Evolutionary conservation across 2,113 vertebrate species (phyloP), one percentile per base, ranked within the genome.

Genomic region (Eptatretus burgeri): DNA sequence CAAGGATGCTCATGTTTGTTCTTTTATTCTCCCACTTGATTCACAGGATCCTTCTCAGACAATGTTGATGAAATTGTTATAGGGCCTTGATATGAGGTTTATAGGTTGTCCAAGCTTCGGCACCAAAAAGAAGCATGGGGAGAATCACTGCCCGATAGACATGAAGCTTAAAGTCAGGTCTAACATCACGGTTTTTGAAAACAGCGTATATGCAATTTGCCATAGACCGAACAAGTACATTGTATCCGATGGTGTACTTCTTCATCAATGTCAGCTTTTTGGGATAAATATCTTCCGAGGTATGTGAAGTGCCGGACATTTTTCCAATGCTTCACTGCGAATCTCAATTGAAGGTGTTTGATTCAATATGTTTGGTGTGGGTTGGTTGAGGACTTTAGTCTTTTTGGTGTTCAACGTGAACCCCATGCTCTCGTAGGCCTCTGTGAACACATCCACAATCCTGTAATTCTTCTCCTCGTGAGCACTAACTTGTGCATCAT

Each of bases 11-110:
- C 17, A 52, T 17, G 66, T 66, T 64, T 10, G 51, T 66, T 51
- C 19, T 41, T 52, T 41, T 66, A 18, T 64, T 51, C 16, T 66
- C n/a, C 63, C 63, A 66, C 13, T n/a, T 66, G 63, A 66, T 66
- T 17, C 51, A 51, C 51, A 66, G 51, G n/a, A 64, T 66, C 16
- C 5, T 64, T 49, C 13, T 14, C 13, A 5, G 20, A 63, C 18
- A 49, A 64, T 62, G 53, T 16, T 64, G 66, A 17, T 66, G 66
- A 16, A 56, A 8, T 51, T 11, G n/a, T 51, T 64, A 49, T 27
- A 66, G 63, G 12, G 51, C 17, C 49, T n/a, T 64, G 20, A 52
- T 53, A 62, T 64, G 66, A 27, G 62, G 63, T 14, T 52, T 52
- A 49, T 64, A 66, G 13, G 62, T 66, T 41, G 50, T 66, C 50